phyloP scores from a whole-genome alignment of 2,113 vertebrate genomes.

The Lophura nycthemera region DNA sequence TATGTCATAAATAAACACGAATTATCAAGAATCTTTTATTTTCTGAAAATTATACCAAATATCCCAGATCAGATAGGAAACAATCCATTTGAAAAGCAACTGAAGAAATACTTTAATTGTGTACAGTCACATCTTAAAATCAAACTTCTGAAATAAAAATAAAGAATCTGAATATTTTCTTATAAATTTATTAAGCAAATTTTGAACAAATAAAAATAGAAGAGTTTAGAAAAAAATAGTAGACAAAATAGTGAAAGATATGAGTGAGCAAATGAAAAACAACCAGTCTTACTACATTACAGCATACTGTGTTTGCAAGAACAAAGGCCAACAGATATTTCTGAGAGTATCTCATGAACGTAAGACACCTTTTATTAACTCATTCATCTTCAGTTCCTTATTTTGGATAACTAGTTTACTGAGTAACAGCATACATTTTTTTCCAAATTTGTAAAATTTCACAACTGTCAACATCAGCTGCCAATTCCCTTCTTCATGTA shows the following conservation, averaged over 20 bases:
- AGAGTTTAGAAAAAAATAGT: background rate
- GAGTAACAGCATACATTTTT: background rate
- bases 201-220: background rate
- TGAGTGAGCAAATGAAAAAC: background rate
- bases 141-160: background rate
- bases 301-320: background rate
- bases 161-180: background rate
- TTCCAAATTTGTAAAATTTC: background rate
- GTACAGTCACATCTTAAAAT: background rate
- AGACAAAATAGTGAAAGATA: background rate
- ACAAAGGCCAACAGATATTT: background rate
- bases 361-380: background rate
- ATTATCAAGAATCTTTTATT: background rate
- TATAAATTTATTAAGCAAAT: background rate
- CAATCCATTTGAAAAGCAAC: background rate
- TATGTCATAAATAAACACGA: background rate
- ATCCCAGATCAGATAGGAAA: background rate
- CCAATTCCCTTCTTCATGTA: background rate
- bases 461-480: background rate
- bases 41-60: background rate
- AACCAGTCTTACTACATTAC: background rate
- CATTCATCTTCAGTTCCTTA: background rate
- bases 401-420: background rate
- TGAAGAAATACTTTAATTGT: background rate
- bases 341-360: background rate